Evolutionary conservation across 2,113 vertebrate genomes (phyloP).

Genomic region (Cromileptes altivelis): DNA sequence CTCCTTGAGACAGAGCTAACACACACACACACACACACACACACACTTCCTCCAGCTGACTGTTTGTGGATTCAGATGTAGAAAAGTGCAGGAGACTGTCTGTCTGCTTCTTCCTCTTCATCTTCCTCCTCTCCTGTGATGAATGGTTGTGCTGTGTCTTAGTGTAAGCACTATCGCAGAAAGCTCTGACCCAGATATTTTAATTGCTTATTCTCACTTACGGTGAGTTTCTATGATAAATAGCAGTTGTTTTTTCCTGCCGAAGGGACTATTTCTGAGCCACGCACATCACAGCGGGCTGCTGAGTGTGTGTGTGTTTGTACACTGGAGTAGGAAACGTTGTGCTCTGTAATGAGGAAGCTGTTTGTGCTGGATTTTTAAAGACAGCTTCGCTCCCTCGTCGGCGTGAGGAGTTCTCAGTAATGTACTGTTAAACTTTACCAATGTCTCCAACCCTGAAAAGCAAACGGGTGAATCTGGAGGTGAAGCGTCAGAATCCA

Average conservation of each 20-base stretch:
- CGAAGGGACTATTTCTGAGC: constrained; percentile 67
- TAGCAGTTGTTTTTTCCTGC: constrained; percentile 67
- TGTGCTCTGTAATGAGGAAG: constrained; percentile 56
- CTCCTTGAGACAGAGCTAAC: background rate
- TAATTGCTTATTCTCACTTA: constrained; percentile 78
- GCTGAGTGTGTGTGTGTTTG: constrained; percentile 34
- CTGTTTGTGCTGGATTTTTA: constrained; percentile 40
- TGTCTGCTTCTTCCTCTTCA: constrained; percentile 16
- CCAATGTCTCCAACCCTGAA: constrained; percentile 30
- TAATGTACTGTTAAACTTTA: constrained; percentile 42
- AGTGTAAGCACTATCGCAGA: constrained; percentile 66
- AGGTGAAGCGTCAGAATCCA: background rate
- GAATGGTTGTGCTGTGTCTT: constrained; percentile 58
- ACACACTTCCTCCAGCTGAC: constrained; percentile 14
- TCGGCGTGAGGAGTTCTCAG: background rate
- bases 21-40: constrained; percentile 4
- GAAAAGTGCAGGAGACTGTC: constrained; percentile 4
- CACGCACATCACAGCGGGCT: constrained; percentile 53
- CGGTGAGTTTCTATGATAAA: constrained; percentile 68
- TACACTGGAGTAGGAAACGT: constrained; percentile 10
- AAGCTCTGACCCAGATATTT: constrained; percentile 77
- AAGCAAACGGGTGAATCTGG: constrained; percentile 18
- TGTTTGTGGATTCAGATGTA: constrained; percentile 32
- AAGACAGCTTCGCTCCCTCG: background rate
- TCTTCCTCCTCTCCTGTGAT: constrained; percentile 45